Evolutionary conservation across 2,113 vertebrate species (phyloP), one percentile per base, ranked within the genome.

Genomic region (Elaphurus davidianus): DNA sequence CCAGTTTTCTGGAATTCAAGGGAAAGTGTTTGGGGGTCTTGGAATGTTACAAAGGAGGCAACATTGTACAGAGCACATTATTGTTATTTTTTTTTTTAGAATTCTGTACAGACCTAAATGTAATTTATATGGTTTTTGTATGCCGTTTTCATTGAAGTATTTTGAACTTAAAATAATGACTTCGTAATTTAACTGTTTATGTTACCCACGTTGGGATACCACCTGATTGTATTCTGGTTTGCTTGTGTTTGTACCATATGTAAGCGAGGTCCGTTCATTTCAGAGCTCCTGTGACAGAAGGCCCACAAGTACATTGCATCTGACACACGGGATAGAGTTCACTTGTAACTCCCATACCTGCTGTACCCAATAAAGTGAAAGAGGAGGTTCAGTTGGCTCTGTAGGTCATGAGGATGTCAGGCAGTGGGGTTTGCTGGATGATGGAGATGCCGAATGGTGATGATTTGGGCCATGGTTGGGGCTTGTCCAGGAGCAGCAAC

Each of bases 71-170:
- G 98, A 98, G 98, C 97, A 96, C 96, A 98, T 81, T 21, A 92
- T 98, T 99, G 98, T 98, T 97, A 97, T 98, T 98, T 98, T 25
- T 97, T 98, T 96, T 97, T 93, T 98, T 98, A 98, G 96, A 98
- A 98, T 98, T 91, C 90, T 99, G 98, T 99, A 99, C 99, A 99
- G 98, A 99, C 98, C 95, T 98, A 99, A 98, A 98, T 99, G 98
- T 99, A 99, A 99, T 99, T 99, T 99, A 99, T 99, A 98, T 99
- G 99, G 99, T 98, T 98, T 98, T 99, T 98, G 98, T 99, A 98
- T 98, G 95, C 93, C 23, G 86, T 98, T 99, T 98, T 97, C 78
- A 62, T 97, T 94, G 94, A 98, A 98, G 95, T 98, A 97, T 98
- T 98, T 98, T 98, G 97, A 96, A 86, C 98, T 98, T 98, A 97